Percentiles rank a stretch among this genome's conserved stretches.
Conservation (phyloP, 2,113 vertebrate genomes). For the Prunella himalayana region DNA sequence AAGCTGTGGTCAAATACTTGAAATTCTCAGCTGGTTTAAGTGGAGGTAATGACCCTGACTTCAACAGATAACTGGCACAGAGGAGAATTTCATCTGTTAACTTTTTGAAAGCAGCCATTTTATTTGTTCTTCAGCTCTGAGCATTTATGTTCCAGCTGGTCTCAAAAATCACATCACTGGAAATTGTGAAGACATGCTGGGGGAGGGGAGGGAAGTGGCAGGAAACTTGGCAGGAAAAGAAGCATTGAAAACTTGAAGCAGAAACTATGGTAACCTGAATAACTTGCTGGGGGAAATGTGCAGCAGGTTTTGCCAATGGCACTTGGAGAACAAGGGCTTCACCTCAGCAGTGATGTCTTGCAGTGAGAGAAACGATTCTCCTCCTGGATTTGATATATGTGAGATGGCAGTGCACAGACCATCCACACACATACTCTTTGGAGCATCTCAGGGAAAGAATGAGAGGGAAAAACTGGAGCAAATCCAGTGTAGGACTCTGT, state of each 20-base stretch:
- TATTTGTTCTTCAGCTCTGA: constrained; percentile 44
- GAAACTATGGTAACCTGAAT: constrained; percentile 23
- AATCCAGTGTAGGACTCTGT: background rate
- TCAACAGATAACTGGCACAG: background rate
- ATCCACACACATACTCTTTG: background rate
- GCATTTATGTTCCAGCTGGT: constrained; percentile 44
- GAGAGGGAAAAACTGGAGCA: background rate
- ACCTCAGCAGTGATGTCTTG: background rate
- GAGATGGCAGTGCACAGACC: background rate
- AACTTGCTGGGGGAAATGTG: background rate
- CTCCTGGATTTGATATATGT: background rate
- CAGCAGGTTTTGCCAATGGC: background rate
- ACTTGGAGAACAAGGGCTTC: background rate
- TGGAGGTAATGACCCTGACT: constrained; percentile 4
- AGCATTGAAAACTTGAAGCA: background rate
- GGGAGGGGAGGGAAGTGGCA: background rate
- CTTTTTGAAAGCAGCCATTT: constrained; percentile 37
- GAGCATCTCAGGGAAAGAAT: background rate
- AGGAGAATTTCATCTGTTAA: background rate
- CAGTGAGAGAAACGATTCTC: background rate
- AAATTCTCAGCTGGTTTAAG: constrained; percentile 40
- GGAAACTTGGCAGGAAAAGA: constrained; percentile 29
- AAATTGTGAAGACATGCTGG: constrained; percentile 34
- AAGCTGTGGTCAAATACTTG: constrained; percentile 28
- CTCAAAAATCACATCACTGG: constrained; percentile 47